Percentiles rank a stretch among this genome's conserved stretches.
phyloP scores from a whole-genome alignment of 2,888 invertebrate genomes.

The Stenchaetothrips biformis region DNA sequence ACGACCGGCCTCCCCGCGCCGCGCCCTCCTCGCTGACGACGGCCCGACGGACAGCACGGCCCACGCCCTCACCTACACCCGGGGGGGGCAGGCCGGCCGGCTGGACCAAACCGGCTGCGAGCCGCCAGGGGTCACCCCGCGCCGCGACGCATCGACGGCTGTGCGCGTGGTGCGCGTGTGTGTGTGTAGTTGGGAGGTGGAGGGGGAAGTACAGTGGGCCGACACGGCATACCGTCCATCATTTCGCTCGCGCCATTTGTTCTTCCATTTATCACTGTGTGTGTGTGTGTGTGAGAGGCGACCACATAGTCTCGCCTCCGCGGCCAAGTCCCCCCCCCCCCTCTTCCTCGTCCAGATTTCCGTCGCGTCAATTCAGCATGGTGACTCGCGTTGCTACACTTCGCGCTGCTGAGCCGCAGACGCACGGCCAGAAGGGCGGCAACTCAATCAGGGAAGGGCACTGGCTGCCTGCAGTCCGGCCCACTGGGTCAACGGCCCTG shows the following conservation, averaged over 20 bases:
- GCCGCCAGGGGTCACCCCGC: background rate
- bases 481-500: too few species aligned
- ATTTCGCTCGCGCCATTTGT: background rate
- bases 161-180: background rate
- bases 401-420: too few species aligned
- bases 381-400: too few species aligned
- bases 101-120: background rate
- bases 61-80: background rate
- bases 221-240: background rate
- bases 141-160: background rate
- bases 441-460: too few species aligned
- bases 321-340: background rate
- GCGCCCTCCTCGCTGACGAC: too few species aligned
- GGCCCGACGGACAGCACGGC: background rate
- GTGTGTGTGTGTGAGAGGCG: background rate
- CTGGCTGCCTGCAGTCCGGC: too few species aligned
- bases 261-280: background rate
- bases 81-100: background rate
- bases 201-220: background rate
- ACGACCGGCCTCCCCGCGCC: background rate
- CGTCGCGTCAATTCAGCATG: too few species aligned
- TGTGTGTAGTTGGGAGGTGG: background rate
- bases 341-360: background rate
- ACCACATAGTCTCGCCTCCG: too few species aligned
- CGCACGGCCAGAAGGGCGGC: too few species aligned